These are phyloP conservation scores for Drosophila hydei DNA, from an alignment of 1,140 invertebrate genomes.

Conservation along the genomic window DNA sequence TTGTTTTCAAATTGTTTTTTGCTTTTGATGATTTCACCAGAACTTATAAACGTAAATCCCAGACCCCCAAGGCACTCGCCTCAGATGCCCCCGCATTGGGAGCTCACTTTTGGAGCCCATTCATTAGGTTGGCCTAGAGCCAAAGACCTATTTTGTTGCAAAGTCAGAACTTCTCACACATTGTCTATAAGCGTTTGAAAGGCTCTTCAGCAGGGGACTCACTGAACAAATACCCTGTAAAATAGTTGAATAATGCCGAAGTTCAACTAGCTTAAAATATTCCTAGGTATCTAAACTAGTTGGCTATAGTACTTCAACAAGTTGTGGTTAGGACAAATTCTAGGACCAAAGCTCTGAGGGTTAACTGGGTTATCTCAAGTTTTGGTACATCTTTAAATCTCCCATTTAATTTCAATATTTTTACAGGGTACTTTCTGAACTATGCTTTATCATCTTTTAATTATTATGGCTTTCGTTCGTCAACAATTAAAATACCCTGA, in stretches of 20 bases:
- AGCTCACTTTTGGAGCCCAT: constrained; percentile 22
- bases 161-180: constrained; percentile 30
- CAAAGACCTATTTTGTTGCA: constrained; percentile 31
- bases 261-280: no score
- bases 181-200: constrained; percentile 16
- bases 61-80: constrained; percentile 12
- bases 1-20: constrained; percentile 27
- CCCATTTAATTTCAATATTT: neutral
- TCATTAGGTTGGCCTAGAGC: constrained; percentile 28
- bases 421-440: constrained; percentile 12
- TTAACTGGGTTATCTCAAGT: neutral
- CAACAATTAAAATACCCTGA: constrained; percentile 5
- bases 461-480: constrained; percentile 21
- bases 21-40: constrained; percentile 53
- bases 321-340: no score
- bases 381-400: neutral
- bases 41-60: constrained; percentile 55
- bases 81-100: neutral
- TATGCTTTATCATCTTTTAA: neutral
- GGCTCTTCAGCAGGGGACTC: constrained; percentile 23
- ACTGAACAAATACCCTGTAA: constrained; percentile 26
- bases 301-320: no score
- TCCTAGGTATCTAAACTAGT: no score
- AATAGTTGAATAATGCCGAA: neutral
- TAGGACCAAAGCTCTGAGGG: no score